These are phyloP conservation scores for Abrostola tripartita DNA, from an alignment of 2,888 invertebrate species.

Conservation along the genomic window DNA sequence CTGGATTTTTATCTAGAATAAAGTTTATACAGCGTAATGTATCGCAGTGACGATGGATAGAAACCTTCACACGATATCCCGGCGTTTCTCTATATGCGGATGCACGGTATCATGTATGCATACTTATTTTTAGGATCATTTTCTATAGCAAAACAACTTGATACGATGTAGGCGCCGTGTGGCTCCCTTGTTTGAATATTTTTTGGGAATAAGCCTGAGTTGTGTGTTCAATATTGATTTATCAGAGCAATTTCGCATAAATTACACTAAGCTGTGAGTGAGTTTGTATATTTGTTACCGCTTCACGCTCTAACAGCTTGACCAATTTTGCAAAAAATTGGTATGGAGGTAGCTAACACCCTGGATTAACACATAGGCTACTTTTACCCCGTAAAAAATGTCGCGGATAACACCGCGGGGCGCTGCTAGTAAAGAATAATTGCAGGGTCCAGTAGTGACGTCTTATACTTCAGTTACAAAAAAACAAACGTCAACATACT, in stretches of 20 bases:
- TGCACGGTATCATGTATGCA: slow-evolving; percentile 41
- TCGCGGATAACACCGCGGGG: too few relatives aligned
- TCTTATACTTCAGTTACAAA: too few relatives aligned
- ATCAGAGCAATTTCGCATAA: neutral
- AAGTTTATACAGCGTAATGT: slow-evolving; percentile 50
- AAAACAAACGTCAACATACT: too few relatives aligned
- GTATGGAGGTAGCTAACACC: too few relatives aligned
- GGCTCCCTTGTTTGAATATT: slow-evolving; percentile 1
- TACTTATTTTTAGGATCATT: slow-evolving; percentile 37
- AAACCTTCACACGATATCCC: slow-evolving; percentile 31
- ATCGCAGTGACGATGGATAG: slow-evolving; percentile 36
- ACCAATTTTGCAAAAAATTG: too few relatives aligned
- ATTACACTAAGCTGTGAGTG: too few relatives aligned
- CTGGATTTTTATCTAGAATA: slow-evolving; percentile 51
- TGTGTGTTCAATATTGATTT: neutral
- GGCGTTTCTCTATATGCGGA: slow-evolving; percentile 14
- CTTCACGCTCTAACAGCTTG: too few relatives aligned
- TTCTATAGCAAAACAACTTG: slow-evolving; percentile 6
- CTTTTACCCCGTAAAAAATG: too few relatives aligned
- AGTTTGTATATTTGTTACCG: too few relatives aligned
- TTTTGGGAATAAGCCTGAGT: neutral
- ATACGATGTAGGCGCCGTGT: neutral
- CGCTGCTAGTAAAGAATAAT: too few relatives aligned
- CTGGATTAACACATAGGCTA: too few relatives aligned
- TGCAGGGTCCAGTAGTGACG: too few relatives aligned